These are phyloP conservation scores for Thereva nobilitata DNA, from an alignment of 2,888 invertebrate genomes.

Conservation along the genomic window DNA sequence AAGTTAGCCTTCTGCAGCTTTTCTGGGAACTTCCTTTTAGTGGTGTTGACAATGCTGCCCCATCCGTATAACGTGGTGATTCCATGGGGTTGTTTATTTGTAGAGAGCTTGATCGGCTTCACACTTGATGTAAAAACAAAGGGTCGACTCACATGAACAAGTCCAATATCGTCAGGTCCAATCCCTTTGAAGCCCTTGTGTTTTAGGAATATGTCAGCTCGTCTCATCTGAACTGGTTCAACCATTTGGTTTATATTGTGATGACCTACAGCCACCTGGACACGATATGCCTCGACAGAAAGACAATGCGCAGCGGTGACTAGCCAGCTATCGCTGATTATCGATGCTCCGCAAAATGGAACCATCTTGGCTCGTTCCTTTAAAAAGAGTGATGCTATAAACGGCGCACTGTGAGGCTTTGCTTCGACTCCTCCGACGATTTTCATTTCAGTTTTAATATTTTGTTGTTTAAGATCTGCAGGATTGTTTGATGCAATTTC, in stretches of 20 bases:
- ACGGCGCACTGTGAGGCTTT: constrained; percentile 35
- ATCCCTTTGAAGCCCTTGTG: constrained; percentile 37
- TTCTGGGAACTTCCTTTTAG: constrained; percentile 32
- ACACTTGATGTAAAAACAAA: constrained; percentile 36
- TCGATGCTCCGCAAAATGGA: constrained; percentile 40
- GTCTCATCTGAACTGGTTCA: constrained; percentile 19
- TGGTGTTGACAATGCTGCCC: constrained; percentile 37
- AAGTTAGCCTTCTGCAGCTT: constrained; percentile 36
- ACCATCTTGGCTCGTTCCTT: constrained; percentile 11
- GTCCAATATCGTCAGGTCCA: constrained; percentile 40
- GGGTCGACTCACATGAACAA: constrained; percentile 36
- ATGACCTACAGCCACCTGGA: constrained; percentile 34
- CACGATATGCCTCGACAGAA: constrained; percentile 21
- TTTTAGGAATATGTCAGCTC: constrained; percentile 21
- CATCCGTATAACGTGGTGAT: constrained; percentile 38
- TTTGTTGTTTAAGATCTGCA: background rate
- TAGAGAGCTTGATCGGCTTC: constrained; percentile 28
- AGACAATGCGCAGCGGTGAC: constrained; percentile 43
- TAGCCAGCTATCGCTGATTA: constrained; percentile 39
- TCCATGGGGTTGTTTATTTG: constrained; percentile 21
- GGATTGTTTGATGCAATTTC: too few species aligned
- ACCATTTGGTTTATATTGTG: constrained; percentile 29
- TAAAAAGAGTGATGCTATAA: constrained; percentile 28
- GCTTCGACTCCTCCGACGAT: constrained; percentile 40
- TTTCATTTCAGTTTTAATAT: constrained; percentile 2